Evolutionary conservation across 2,113 vertebrate genomes (phyloP), one percentile per base, ranked within the genome.

Genomic region (Albula goreensis): DNA sequence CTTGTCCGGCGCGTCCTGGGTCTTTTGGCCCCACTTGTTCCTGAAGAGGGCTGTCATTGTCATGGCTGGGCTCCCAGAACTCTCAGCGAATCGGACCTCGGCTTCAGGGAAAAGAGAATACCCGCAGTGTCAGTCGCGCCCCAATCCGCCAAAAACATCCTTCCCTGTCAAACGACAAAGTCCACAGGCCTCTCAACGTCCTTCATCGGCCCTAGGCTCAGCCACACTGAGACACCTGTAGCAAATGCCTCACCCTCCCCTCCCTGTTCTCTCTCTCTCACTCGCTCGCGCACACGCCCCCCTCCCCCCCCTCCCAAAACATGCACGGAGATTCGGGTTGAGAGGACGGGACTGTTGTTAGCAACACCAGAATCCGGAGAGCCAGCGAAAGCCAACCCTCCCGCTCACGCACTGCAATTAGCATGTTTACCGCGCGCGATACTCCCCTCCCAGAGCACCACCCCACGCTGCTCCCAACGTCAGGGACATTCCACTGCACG

Each of bases 1-100:
- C 83, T 91, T 90, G 52, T 85, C 86, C 3, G 89, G 51, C n/a
- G 81, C 22, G 0, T 90, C 92, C 88, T 91, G 91, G 50, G 91
- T 6, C 89, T 94, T 95, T 22, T 93, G 91, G 15, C 92, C 88
- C 92, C 89, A 93, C 85, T 90, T 94, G n/a, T 90, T 87, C 86
- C 92, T 89, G 81, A 96, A 94, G 82, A 95, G 87, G 70, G 94
- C 93, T 6, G 81, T 88, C 87, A 95, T 92, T 60, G 93, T 92
- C 92, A 94, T 93, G 17, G 41, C 4, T 80, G 88, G 7, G 2
- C 11, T n/a, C 88, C 66, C 87, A 74, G 82, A 53, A 51, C 57
- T 82, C 56, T 19, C 60, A 85, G 81, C 83, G 80, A 19, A 50
- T 13, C 17, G 63, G n/a, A 2, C 5, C 51, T 86, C 70, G 25